These are phyloP conservation scores for Nerophis ophidion DNA, from an alignment of 2,113 vertebrate species.

Conservation along the genomic window DNA sequence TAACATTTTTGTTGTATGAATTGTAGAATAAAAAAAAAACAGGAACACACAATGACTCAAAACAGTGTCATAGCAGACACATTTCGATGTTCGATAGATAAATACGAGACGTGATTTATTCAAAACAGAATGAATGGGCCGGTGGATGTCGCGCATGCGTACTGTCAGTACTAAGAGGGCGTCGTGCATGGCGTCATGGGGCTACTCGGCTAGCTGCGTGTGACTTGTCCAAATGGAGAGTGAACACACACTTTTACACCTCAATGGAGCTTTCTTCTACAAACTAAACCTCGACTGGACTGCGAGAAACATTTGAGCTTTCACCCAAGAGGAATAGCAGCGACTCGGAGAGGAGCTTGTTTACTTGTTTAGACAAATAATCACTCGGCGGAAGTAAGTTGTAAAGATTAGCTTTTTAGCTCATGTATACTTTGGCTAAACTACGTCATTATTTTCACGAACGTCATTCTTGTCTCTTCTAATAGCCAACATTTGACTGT, in stretches of 20 bases:
- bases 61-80: too few species aligned
- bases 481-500: not conserved
- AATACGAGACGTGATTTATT: too few species aligned
- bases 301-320: not conserved
- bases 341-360: not conserved
- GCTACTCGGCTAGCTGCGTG: not conserved
- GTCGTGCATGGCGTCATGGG: not conserved
- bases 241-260: too few species aligned
- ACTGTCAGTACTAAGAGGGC: too few species aligned
- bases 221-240: constrained; percentile 54
- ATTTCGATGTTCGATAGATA: too few species aligned
- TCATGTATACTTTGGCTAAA: constrained; percentile 1
- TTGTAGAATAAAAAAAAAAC: too few species aligned
- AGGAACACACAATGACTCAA: too few species aligned
- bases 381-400: constrained; percentile 43
- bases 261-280: not conserved
- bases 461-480: not conserved
- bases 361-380: not conserved
- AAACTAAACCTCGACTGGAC: not conserved
- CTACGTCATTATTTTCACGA: not conserved
- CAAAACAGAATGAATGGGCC: not conserved
- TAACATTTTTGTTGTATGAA: too few species aligned
- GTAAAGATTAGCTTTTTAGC: constrained; percentile 6
- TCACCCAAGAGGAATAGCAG: not conserved
- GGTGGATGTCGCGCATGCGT: not conserved